Evolutionary conservation across 2,113 vertebrate species (phyloP), one percentile per base, ranked within the genome.

Genomic region (Tonatia bakeri): DNA sequence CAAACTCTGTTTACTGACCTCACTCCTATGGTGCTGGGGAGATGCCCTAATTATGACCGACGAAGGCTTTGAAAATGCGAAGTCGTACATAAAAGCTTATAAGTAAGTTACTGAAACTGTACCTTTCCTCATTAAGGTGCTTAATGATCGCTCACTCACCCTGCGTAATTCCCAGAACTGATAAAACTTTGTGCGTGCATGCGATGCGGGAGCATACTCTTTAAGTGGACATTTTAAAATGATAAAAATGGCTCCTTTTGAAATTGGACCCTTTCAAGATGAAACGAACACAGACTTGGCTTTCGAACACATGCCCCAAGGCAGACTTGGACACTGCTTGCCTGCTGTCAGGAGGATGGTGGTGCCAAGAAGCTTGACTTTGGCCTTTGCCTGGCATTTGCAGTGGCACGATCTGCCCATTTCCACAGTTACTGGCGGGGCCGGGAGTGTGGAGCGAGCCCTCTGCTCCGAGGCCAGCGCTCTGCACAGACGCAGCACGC

Each of bases 111-210:
- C 20, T 31, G 73, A 96, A 92, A 92, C 50, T 80, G 47, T 59
- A 56, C 20, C 80, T 89, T 89, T 95, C 86, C 88, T 85, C 80
- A 79, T 76, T 56, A 73, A 92, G 85, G 72, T 56, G 33, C 64
- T 75, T 88, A 43, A 88, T 94, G 28, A 85, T 54, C 92, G 36
- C 52, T 73, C 69, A 19, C 43, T n/a, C 92, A 85, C 65, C 79
- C 14, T 59, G 79, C 15, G 17, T 24, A n/a, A 88, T 43, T 95
- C 50, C 94, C 33, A 69, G 87, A 52, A 93, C 85, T 88, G 87
- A 47, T 5, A 85, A 43, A 96, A 85, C 84, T 87, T 82, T 54
- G 40, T 36, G 36, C 16, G 50, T 10, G 36, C 50, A n/a, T 22
- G 36, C 84, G 59, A 86, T 85, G n/a, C 17, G 47, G 61, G 79